Percentiles rank a stretch among this genome's conserved stretches.
phyloP scores from a whole-genome alignment of 2,113 vertebrate genomes.

The Genyomyrus donnyi region DNA sequence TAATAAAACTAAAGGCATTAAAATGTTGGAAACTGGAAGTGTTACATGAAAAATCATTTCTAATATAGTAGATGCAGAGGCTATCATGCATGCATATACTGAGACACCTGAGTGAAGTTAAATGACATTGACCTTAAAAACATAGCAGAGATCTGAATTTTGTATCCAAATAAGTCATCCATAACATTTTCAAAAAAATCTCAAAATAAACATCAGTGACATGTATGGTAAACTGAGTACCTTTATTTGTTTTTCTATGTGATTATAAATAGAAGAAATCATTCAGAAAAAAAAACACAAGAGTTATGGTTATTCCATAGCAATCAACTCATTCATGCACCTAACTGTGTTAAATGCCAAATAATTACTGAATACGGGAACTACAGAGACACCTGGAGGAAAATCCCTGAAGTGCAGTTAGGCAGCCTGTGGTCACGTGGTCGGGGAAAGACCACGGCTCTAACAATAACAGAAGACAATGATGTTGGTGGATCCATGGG shows the following conservation, averaged over 20 bases:
- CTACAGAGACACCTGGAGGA: not conserved
- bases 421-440: not conserved
- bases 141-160: not conserved
- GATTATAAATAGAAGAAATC: not conserved
- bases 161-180: not conserved
- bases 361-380: not conserved
- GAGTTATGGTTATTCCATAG: not conserved
- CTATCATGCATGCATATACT: not conserved
- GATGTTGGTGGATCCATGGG: not conserved
- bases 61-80: not conserved
- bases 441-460: not conserved
- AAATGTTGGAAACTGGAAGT: not conserved
- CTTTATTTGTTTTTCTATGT: not conserved
- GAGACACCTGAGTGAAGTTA: not conserved
- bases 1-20: not conserved
- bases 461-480: not conserved
- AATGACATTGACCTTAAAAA: not conserved
- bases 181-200: not conserved
- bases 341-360: slow-evolving; percentile 28
- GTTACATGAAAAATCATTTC: not conserved
- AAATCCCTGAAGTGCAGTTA: not conserved
- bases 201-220: not conserved
- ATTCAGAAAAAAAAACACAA: not conserved
- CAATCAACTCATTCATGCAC: slow-evolving; percentile 44
- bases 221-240: not conserved